A percentile compares a stretch with the other conserved stretches of the same genome.
Conservation (phyloP, 92 coral and sea anemone species). For the Palythoa heliodiscus region DNA sequence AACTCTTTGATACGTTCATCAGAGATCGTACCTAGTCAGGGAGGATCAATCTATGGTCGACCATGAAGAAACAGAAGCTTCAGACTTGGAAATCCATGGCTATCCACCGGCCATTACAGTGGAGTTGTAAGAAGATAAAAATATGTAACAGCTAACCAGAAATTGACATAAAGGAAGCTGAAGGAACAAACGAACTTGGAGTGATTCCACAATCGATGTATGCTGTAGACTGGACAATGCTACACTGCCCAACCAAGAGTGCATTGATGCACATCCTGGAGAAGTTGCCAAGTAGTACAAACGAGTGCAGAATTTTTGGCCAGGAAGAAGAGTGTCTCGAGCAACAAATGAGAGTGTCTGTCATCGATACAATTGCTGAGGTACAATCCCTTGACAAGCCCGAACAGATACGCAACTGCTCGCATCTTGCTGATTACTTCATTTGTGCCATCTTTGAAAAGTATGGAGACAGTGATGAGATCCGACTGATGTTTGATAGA, state of each 20-base stretch:
- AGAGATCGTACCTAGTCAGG: constrained; percentile 53
- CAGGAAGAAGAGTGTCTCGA: constrained; percentile 8
- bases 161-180: constrained; percentile 44
- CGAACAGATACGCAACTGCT: constrained; percentile 47
- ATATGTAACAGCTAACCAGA: constrained; percentile 58
- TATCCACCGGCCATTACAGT: constrained; percentile 13
- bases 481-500: constrained; percentile 57
- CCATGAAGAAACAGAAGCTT: constrained; percentile 63
- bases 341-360: constrained; percentile 23
- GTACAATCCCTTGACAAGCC: constrained; percentile 57
- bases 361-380: constrained; percentile 67
- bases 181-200: constrained; percentile 43
- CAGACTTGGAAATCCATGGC: constrained; percentile 47
- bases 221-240: constrained; percentile 47
- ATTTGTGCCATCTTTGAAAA: constrained; percentile 41
- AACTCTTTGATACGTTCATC: constrained; percentile 44
- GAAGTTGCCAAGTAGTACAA: constrained; percentile 12
- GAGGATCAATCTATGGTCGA: constrained; percentile 34
- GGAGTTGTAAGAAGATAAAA: constrained; percentile 53
- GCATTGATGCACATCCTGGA: constrained; percentile 36
- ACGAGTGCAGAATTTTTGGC: not conserved
- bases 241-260: constrained; percentile 45
- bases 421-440: constrained; percentile 57
- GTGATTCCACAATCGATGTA: constrained; percentile 45
- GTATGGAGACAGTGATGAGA: constrained; percentile 52